Conservation (phyloP, 1,140 invertebrate genomes). For the Ctenoplectra terminalis region DNA sequence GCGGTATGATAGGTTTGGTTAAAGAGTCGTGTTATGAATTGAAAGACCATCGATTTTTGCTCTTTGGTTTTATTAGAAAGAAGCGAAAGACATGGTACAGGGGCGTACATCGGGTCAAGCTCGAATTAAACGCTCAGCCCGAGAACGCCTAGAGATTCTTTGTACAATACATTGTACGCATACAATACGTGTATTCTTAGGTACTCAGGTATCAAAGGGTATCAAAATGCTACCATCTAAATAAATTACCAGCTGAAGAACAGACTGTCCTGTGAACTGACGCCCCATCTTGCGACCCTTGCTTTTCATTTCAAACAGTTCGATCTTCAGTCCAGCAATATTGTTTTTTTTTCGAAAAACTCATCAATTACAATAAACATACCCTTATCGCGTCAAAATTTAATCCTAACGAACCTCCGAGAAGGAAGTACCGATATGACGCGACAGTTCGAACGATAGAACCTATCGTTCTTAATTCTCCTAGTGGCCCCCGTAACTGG, state of each 20-base stretch:
- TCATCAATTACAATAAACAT: conserved; percentile 9
- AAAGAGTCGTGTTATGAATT: neutral
- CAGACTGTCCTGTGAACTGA: neutral
- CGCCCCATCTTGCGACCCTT: neutral
- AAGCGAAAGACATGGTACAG: conserved; percentile 64
- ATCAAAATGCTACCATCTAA: conserved; percentile 41
- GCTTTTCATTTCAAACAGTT: neutral
- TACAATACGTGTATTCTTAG: conserved; percentile 48
- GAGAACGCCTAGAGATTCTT: conserved; percentile 42
- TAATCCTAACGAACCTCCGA: neutral
- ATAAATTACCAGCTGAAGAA: neutral
- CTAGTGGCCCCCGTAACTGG: conserved; percentile 64
- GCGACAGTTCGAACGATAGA: no score
- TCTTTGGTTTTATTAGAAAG: conserved; percentile 81
- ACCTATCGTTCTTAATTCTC: neutral
- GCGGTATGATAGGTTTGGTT: no score
- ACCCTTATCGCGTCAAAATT: neutral
- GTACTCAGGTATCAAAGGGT: conserved; percentile 59
- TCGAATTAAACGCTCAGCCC: neutral
- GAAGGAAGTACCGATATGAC: neutral
- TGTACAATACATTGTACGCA: conserved; percentile 52
- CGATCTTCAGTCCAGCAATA: neutral
- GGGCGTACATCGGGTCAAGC: conserved; percentile 1
- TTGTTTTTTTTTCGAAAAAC: neutral
- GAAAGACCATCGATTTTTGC: conserved; percentile 52